phyloP scores from a whole-genome alignment of 2,888 invertebrate species.

The Nipponacmea schrenckii region DNA sequence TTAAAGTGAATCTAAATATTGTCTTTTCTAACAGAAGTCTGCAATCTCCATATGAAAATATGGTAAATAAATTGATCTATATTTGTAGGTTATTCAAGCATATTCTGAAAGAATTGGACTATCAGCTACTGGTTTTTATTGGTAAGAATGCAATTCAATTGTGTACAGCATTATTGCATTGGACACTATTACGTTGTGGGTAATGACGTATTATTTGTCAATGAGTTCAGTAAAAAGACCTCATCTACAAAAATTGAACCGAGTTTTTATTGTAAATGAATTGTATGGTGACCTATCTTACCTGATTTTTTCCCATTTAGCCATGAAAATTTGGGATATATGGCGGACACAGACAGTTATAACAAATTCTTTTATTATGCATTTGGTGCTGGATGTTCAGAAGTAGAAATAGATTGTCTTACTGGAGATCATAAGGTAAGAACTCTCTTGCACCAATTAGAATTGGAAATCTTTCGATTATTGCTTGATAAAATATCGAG shows the following conservation, averaged over 20 bases:
- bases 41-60: too few species aligned
- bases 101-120: slow-evolving; percentile 47
- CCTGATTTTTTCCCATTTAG: too few species aligned
- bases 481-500: too few species aligned
- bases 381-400: slow-evolving; percentile 55
- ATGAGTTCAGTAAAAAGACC: too few species aligned
- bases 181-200: too few species aligned
- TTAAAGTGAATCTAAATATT: too few species aligned
- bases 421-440: slow-evolving; percentile 62
- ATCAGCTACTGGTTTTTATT: slow-evolving; percentile 51
- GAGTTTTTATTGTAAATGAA: too few species aligned
- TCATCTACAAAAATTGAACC: too few species aligned
- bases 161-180: neutral
- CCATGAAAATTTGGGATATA: slow-evolving; percentile 17
- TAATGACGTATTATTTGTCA: neutral
- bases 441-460: too few species aligned
- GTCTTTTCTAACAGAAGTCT: too few species aligned
- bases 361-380: slow-evolving; percentile 65
- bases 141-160: slow-evolving; percentile 28
- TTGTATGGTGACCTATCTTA: too few species aligned
- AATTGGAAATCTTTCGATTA: too few species aligned
- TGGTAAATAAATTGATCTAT: neutral
- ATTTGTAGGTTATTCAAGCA: slow-evolving; percentile 40
- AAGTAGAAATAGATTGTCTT: slow-evolving; percentile 63
- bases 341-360: slow-evolving; percentile 70